These are phyloP conservation scores for Grus americana DNA, from an alignment of 2,113 vertebrate genomes.

Conservation along the genomic window DNA sequence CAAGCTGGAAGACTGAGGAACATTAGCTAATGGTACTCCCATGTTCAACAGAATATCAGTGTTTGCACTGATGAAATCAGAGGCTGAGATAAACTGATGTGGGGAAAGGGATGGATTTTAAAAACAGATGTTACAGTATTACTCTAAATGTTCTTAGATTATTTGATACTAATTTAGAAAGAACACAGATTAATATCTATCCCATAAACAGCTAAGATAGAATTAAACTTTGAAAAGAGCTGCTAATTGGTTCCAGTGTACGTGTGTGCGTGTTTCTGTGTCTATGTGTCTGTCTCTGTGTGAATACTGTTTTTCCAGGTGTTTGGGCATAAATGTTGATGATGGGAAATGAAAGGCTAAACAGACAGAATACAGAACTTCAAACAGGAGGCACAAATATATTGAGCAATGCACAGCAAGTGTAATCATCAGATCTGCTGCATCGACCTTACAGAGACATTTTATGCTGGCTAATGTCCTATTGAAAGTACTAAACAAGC, in stretches of 20 bases:
- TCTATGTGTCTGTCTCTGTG: too few relatives aligned
- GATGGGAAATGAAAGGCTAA: not conserved
- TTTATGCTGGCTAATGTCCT: not conserved
- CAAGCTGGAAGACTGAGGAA: not conserved
- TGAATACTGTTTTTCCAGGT: not conserved
- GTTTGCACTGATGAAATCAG: not conserved
- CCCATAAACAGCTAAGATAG: not conserved
- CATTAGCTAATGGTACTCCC: not conserved
- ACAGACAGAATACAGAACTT: not conserved
- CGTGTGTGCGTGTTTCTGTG: too few relatives aligned
- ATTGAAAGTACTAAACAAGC: not conserved
- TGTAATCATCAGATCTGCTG: not conserved
- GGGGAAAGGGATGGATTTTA: not conserved
- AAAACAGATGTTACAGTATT: fast-evolving
- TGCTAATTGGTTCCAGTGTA: not conserved
- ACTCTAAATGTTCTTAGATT: not conserved
- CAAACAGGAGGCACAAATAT: not conserved
- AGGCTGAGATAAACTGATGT: not conserved
- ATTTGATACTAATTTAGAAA: not conserved
- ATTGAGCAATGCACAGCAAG: not conserved
- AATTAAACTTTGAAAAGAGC: not conserved
- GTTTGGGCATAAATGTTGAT: not conserved
- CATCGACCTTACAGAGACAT: not conserved
- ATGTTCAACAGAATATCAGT: not conserved
- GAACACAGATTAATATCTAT: not conserved